Evolutionary conservation across 2,888 invertebrate species (phyloP).

Genomic region (Clivina fossor): DNA sequence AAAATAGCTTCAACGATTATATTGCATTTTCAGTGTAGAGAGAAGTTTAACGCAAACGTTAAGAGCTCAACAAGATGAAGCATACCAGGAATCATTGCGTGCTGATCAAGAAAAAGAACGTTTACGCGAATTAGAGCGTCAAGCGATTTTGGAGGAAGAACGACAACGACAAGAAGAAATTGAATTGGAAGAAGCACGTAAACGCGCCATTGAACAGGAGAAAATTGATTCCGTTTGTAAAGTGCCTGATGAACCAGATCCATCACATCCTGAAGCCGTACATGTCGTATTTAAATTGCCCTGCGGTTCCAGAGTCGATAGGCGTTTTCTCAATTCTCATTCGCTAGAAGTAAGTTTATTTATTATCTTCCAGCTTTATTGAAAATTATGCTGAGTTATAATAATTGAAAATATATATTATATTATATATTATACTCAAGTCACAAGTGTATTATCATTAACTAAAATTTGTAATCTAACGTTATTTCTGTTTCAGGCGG

Average conservation of each 20-base stretch:
- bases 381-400: not conserved
- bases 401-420: not conserved
- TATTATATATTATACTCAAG: too few relatives aligned
- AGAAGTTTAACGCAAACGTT: conserved; percentile 83
- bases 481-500: conserved; percentile 65
- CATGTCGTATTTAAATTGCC: conserved; percentile 91
- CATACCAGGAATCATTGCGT: conserved; percentile 85
- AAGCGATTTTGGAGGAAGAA: conserved; percentile 55
- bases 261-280: conserved; percentile 69
- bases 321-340: conserved; percentile 79
- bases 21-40: conserved; percentile 62
- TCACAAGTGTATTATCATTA: not conserved
- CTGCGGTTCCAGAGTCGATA: conserved; percentile 81
- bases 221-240: conserved; percentile 66
- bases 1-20: too few relatives aligned
- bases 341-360: conserved; percentile 71
- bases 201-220: conserved; percentile 62
- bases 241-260: conserved; percentile 76
- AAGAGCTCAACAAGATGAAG: conserved; percentile 90
- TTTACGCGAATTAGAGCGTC: conserved; percentile 61
- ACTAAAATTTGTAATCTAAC: conserved; percentile 6
- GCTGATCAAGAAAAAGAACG: conserved; percentile 96
- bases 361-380: not conserved
- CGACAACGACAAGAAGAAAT: conserved; percentile 53
- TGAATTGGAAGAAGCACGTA: conserved; percentile 54